Conservation (phyloP, 2,113 vertebrate species). For the Anoura caudifer region DNA sequence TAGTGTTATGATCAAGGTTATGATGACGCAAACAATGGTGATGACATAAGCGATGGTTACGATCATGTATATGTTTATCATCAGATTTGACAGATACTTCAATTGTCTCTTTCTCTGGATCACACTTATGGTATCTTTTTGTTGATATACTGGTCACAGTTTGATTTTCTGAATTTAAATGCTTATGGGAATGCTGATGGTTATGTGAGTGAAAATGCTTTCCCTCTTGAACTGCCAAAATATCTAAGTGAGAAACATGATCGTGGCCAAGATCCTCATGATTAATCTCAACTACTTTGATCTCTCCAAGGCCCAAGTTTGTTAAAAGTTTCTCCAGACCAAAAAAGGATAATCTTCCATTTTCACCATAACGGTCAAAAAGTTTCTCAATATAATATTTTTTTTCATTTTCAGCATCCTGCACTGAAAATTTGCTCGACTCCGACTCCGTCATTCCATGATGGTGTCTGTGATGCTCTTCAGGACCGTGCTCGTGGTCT, state of each 20-base stretch:
- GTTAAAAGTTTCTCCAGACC: conserved; percentile 93
- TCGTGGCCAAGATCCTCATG: conserved; percentile 95
- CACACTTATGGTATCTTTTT: conserved; percentile 77
- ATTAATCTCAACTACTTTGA: conserved; percentile 89
- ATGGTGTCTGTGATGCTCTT: conserved; percentile 82
- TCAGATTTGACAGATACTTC: conserved; percentile 68
- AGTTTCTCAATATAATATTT: conserved; percentile 94
- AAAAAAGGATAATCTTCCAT: conserved; percentile 90
- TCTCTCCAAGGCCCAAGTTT: conserved; percentile 93
- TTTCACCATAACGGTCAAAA: conserved; percentile 91
- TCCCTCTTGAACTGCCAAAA: conserved; percentile 91
- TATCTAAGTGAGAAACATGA: conserved; percentile 93
- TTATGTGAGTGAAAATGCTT: conserved; percentile 85
- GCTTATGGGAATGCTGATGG: conserved; percentile 74
- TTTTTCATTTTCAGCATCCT: conserved; percentile 88
- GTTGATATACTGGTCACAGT: conserved; percentile 62
- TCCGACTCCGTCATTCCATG: conserved; percentile 72
- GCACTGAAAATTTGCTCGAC: conserved; percentile 75
- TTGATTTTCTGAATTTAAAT: conserved; percentile 78
- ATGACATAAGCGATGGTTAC: conserved; percentile 69
- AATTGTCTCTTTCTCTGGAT: conserved; percentile 70
- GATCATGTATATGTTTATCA: conserved; percentile 65
- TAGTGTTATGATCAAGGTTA: conserved; percentile 70
- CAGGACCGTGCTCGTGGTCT: conserved; percentile 85
- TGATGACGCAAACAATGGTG: conserved; percentile 75